Evolutionary conservation across 2,888 invertebrate genomes (phyloP).

Genomic region (Mongoloraphidia duomilia): DNA sequence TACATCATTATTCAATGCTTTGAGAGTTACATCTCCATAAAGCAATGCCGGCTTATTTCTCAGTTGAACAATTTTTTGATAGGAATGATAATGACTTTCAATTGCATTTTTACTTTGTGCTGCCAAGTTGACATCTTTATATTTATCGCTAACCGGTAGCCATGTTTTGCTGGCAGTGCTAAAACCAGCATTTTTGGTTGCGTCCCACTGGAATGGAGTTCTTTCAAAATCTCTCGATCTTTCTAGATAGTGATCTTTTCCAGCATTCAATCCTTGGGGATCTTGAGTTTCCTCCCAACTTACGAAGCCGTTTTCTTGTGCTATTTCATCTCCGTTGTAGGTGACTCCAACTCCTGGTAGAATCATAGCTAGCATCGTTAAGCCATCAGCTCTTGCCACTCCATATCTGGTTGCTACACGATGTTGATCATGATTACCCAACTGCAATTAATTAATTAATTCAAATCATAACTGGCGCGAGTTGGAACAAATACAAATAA

Average conservation of each 20-base stretch:
- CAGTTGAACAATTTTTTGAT: constrained; percentile 38
- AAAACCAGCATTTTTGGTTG: constrained; percentile 41
- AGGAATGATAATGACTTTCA: constrained; percentile 46
- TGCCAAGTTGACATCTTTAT: constrained; percentile 40
- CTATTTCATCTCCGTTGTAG: constrained; percentile 78
- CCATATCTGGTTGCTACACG: constrained; percentile 57
- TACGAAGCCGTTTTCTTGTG: constrained; percentile 45
- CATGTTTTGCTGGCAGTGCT: constrained; percentile 36
- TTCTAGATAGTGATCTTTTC: constrained; percentile 40
- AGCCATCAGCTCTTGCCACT: constrained; percentile 53
- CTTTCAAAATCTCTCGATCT: constrained; percentile 58
- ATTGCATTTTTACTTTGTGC: constrained; percentile 28
- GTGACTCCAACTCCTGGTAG: constrained; percentile 75
- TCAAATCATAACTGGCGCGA: no score
- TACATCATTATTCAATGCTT: constrained; percentile 29
- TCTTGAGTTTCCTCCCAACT: constrained; percentile 40
- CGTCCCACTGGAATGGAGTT: constrained; percentile 71
- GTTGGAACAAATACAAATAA: no score
- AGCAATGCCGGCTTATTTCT: constrained; percentile 36
- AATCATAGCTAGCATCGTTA: constrained; percentile 68
- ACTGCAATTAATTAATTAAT: constrained; percentile 31
- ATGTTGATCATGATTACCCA: constrained; percentile 66
- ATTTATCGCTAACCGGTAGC: constrained; percentile 53
- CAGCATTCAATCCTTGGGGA: constrained; percentile 40
- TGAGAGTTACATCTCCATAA: constrained; percentile 38